These are phyloP conservation scores for Cetonia aurata DNA, from an alignment of 2,888 invertebrate species.

Conservation along the genomic window DNA sequence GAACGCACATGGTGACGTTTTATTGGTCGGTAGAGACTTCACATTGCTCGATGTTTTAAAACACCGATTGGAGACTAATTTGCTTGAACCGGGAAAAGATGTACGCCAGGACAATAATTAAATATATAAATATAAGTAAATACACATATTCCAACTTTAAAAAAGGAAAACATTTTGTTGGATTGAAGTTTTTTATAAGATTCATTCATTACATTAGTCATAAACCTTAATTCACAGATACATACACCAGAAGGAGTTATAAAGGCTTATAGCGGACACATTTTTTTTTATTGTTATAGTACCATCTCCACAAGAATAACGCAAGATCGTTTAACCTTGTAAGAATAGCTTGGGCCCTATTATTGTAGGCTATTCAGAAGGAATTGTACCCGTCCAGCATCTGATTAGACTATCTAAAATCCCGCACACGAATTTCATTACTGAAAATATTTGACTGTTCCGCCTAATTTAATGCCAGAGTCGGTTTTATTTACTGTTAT, in stretches of 20 bases:
- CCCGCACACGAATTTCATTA: conserved; percentile 44
- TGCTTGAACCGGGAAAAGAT: conserved; percentile 8
- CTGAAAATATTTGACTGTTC: conserved; percentile 42
- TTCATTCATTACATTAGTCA: too few species aligned
- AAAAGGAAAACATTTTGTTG: too few species aligned
- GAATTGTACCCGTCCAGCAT: conserved; percentile 18
- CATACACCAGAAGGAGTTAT: too few species aligned
- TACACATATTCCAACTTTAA: too few species aligned
- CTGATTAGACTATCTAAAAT: conserved; percentile 45
- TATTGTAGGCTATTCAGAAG: conserved; percentile 20
- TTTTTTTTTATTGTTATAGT: too few species aligned
- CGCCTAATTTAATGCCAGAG: conserved; percentile 38
- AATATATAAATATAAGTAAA: too few species aligned
- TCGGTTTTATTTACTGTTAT: conserved; percentile 41
- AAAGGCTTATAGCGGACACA: too few species aligned
- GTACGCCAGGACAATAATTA: too few species aligned
- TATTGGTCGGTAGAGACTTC: conserved; percentile 24
- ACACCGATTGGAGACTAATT: conserved; percentile 14
- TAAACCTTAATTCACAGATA: too few species aligned
- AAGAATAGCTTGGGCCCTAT: conserved; percentile 22
- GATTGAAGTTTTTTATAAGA: too few species aligned
- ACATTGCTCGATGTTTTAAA: conserved; percentile 19
- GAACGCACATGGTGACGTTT: conserved; percentile 26
- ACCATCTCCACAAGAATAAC: not conserved
- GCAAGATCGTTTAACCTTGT: conserved; percentile 13